Base-by-base conservation (phyloP, 2,113 vertebrate genomes). In the Chelonoidis abingdonii region DNA sequence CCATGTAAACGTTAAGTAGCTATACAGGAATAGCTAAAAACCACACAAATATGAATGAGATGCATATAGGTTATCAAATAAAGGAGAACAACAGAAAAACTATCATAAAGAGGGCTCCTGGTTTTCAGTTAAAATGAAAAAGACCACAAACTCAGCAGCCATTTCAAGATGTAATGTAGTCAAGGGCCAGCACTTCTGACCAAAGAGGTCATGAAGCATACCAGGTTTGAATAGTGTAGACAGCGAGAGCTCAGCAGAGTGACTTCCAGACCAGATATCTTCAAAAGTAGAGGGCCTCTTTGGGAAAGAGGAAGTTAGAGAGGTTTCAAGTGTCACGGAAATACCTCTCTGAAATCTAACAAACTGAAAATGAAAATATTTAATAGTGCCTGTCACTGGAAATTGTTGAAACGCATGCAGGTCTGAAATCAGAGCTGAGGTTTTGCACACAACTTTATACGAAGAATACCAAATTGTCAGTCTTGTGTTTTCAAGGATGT, bases 301-400 rank as follows among this genome's bases (percentile, higher is more conserved):
- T 2, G 41, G 24, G 57, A 9, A 22, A 81, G 93, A 47, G 86
- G 80, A 49, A 10, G 3, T 84, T 56, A 53, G 19, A 91, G 90
- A 83, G 82, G 41, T n/a, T 54, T 41, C 2, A 75, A 2, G 78
- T 78, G 22, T 31, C 38, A 79, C 2, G 17, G 76, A 88, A 90
- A 89, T 59, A n/a, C 41, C 80, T 14, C 72, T 41, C 4, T 87
- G 53, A 91, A 8, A 85, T 85, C 87, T 92, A 35, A 84, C 93
- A 44, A 81, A 82, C 25, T 47, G 54, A 56, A 90, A 96, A 90
- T 41, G 2, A 52, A 94, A 95, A 87, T 44, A 13, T 76, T 89
- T 80, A 76, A 78, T 62, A 62, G n/a, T 90, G 90, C 75, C 89
- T 83, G 27, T 80, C 84, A 87, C 44, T 89, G 3, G 24, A 96